phyloP scores from a whole-genome alignment of 2,797 vertebrate species.

The Malacoctenus gilli region DNA sequence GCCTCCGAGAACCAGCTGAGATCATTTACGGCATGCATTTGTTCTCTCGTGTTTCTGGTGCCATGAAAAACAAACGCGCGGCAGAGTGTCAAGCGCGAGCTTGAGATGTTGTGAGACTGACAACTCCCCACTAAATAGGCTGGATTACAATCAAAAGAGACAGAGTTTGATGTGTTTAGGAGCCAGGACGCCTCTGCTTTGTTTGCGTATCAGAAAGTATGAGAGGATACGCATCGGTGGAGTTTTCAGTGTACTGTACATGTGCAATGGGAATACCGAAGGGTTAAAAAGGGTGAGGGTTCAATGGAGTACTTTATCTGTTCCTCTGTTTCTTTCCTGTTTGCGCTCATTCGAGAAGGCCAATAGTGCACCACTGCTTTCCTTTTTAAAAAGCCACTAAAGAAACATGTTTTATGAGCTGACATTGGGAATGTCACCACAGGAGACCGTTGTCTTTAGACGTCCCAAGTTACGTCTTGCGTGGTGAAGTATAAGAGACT shows the following conservation, averaged over 20 bases:
- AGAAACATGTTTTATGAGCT: neutral
- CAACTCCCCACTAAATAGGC: slow-evolving; percentile 1
- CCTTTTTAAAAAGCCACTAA: neutral
- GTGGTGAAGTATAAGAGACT: no score
- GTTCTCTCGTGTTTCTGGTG: slow-evolving; percentile 17
- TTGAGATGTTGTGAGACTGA: neutral
- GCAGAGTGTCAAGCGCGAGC: neutral
- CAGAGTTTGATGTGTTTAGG: no score
- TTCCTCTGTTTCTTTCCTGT: no score
- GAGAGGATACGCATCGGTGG: no score
- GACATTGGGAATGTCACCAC: neutral
- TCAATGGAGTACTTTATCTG: no score
- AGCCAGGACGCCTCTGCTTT: no score
- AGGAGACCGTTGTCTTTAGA: neutral
- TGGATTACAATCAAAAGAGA: slow-evolving; percentile 5
- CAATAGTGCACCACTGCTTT: neutral
- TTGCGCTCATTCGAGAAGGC: no score
- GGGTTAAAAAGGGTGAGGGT: no score
- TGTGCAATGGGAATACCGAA: no score
- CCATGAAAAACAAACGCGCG: slow-evolving; percentile 3
- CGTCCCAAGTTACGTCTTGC: neutral
- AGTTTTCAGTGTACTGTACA: no score
- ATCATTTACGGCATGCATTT: slow-evolving; percentile 13
- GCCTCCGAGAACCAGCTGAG: slow-evolving; percentile 10
- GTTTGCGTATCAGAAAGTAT: no score